Evolutionary conservation across 2,888 invertebrate species (phyloP), one percentile per base, ranked within the genome.

Genomic region (Drosophila anceps): DNA sequence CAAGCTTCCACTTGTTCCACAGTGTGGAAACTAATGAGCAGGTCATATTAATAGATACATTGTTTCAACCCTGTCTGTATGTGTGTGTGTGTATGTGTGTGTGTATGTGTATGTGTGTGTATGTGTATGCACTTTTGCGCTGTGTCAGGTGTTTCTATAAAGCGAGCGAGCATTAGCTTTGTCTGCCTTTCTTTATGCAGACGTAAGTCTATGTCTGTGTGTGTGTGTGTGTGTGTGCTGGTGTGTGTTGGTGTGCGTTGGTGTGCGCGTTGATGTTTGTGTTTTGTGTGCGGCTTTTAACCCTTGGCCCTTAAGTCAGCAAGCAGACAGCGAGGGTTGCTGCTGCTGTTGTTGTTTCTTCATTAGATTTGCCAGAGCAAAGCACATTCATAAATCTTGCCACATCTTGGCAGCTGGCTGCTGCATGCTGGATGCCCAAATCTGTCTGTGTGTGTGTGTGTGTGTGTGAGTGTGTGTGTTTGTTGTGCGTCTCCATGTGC

Each of bases 271-370:
- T 15, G 39, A 55, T 50, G 13, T 44, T 5, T 57, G 37, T 31
- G 39, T 46, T 27, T 65, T 37, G 50, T 65, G 27, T 75, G 68
- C 66, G 66, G 75, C 79, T 77, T 81, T 80, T 80, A 80, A 80
- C 80, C 79, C 81, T 81, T 79, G 77, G 71, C 73, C 53, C 68
- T 65, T 51, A 58, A 55, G 61, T 18, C 51, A 51, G 31, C 43
- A 27, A 20, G 61, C 67, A 67, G 62, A 68, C 75, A 69, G 70
- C 78, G 81, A 75, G 81, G 79, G 81, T 78, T 78, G 75, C 75
- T 77, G 63, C 57, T 74, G 77, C 65, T 77, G 63, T 50, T 77
- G 63, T 33, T 50, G 31, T 63, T 77, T 54, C 62, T 72, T 69
- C 69, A 69, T 73, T 62, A 54, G 66, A 63, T 53, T 66, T 64